Percentiles rank a stretch among this genome's conserved stretches.
These are phyloP conservation scores for Poecilia velifera DNA, from an alignment of 2,797 vertebrate genomes.

Conservation along the genomic window DNA sequence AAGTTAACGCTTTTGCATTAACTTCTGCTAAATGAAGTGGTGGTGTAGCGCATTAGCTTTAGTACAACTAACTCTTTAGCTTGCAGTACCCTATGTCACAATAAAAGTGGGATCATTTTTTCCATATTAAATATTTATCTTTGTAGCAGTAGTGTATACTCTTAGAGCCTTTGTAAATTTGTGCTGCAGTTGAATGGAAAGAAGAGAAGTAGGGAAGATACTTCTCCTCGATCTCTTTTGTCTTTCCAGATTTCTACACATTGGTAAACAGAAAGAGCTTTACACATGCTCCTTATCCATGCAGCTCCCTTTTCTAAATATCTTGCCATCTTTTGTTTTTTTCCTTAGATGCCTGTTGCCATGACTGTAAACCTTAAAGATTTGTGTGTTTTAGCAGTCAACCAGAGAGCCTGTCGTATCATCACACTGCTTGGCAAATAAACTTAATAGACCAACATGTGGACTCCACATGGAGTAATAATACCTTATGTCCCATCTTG, in stretches of 20 bases:
- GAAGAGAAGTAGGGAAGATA: not conserved
- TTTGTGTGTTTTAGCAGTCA: constrained; percentile 48
- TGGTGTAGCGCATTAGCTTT: not conserved
- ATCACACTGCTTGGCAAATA: constrained; percentile 36
- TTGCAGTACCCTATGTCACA: not conserved
- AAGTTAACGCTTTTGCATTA: not conserved
- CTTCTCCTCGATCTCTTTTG: constrained; percentile 2
- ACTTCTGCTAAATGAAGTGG: not conserved
- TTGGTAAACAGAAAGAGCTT: constrained; percentile 10
- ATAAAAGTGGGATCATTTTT: not conserved
- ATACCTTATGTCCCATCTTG: constrained; percentile 61
- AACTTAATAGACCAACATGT: constrained; percentile 64
- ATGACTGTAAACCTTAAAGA: constrained; percentile 41
- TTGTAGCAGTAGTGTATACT: not conserved
- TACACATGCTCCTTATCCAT: constrained; percentile 8
- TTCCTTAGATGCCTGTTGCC: constrained; percentile 27
- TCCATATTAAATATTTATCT: not conserved
- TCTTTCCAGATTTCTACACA: constrained; percentile 10
- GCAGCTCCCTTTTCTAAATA: not conserved
- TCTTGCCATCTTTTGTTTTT: constrained; percentile 29
- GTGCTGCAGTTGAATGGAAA: constrained; percentile 8
- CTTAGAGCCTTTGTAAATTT: not conserved
- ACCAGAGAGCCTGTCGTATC: constrained; percentile 51
- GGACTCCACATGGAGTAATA: constrained; percentile 73
- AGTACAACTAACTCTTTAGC: not conserved